Percentiles rank a stretch among this genome's conserved stretches.
These are phyloP conservation scores for Ariolimax columbianus DNA, from an alignment of 2,888 invertebrate genomes.

Conservation along the genomic window DNA sequence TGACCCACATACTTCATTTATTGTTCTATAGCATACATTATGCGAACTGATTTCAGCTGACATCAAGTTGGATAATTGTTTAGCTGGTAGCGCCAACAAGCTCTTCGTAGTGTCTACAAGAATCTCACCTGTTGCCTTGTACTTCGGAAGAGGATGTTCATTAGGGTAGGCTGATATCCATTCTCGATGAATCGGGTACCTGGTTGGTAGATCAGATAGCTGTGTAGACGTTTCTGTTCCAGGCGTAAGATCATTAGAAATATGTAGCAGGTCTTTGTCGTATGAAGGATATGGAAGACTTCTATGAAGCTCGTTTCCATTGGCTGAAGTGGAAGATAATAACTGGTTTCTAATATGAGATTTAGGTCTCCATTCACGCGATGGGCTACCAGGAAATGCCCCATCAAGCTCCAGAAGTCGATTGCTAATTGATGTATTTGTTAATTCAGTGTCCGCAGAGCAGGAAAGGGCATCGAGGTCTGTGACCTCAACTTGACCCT, in stretches of 20 bases:
- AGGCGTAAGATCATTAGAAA: not conserved
- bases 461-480: constrained; percentile 24
- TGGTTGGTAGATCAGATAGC: not conserved
- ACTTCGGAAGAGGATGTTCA: not conserved
- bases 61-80: not conserved
- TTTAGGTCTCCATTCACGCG: not conserved
- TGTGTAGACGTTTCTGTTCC: too few relatives aligned
- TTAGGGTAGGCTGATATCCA: not conserved
- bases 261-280: not conserved
- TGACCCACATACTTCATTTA: not conserved
- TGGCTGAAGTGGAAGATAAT: not conserved
- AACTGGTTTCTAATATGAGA: too few relatives aligned
- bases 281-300: not conserved
- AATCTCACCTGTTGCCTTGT: not conserved
- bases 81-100: not conserved
- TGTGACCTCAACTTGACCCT: not conserved
- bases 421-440: constrained; percentile 18
- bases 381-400: not conserved
- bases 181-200: not conserved
- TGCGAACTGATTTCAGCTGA: not conserved
- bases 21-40: not conserved
- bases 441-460: constrained; percentile 10
- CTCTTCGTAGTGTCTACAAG: too few relatives aligned
- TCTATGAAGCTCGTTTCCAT: too few relatives aligned
- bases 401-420: constrained; percentile 1